Conservation (phyloP, 2,797 vertebrate genomes). For the Botia almorhae region DNA sequence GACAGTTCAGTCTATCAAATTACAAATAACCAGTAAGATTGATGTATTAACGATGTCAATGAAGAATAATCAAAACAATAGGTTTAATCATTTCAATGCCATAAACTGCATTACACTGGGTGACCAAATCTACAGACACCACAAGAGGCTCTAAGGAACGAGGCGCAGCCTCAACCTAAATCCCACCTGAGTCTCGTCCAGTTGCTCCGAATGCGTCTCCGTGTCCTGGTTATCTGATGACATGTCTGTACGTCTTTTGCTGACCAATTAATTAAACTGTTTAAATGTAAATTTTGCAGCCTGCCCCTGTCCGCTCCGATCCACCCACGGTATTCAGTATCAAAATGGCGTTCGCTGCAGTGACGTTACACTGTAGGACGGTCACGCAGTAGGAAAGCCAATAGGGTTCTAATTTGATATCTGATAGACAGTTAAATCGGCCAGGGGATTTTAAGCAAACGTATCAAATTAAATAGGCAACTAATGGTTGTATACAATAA, state of each 20-base stretch:
- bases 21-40: not conserved
- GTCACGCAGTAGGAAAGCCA: not conserved
- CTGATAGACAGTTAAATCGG: conserved; percentile 13
- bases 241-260: conserved; percentile 64
- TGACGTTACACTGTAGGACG: conserved; percentile 68
- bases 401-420: conserved; percentile 6
- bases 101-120: conserved; percentile 48
- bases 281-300: conserved; percentile 15
- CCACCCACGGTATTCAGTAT: conserved; percentile 52
- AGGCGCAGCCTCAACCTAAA: conserved; percentile 27
- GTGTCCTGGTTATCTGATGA: conserved; percentile 80
- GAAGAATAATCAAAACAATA: not conserved
- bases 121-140: conserved; percentile 49
- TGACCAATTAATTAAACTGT: not conserved
- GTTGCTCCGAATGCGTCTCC: conserved; percentile 77
- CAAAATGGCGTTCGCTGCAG: conserved; percentile 78
- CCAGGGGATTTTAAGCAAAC: not conserved
- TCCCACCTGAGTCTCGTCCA: conserved; percentile 84
- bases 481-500: conserved; percentile 25
- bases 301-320: conserved; percentile 15
- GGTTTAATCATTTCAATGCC: not conserved
- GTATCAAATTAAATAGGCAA: conserved; percentile 6
- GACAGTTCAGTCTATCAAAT: not conserved
- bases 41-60: not conserved
- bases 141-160: conserved; percentile 52